Conservation (phyloP, 1,140 invertebrate genomes). For the Trachelipus rathkii region DNA sequence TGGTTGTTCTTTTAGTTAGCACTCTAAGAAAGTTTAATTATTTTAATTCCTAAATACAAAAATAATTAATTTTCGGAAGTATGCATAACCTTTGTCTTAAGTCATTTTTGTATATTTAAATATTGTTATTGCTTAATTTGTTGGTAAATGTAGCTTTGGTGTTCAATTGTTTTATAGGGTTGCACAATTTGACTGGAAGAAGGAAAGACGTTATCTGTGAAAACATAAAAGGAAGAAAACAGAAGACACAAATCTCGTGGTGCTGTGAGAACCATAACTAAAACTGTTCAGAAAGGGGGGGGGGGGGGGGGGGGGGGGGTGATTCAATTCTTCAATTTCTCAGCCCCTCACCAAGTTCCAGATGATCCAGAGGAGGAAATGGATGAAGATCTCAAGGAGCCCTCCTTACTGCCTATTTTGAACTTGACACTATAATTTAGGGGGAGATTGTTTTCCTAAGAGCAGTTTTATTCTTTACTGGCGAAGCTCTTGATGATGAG, state of each 20-base stretch:
- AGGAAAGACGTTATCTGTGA: constrained; percentile 96
- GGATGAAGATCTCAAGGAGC: constrained; percentile 69
- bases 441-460: constrained; percentile 87
- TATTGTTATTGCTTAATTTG: too few species aligned
- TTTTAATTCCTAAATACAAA: too few species aligned
- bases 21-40: too few species aligned
- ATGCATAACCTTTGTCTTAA: too few species aligned
- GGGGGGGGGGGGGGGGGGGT: too few species aligned
- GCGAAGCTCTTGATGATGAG: constrained; percentile 48
- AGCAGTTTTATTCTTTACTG: constrained; percentile 91
- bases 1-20: too few species aligned
- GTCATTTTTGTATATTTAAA: too few species aligned
- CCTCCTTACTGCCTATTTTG: constrained; percentile 85
- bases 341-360: constrained; percentile 65
- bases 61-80: too few species aligned
- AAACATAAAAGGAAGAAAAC: constrained; percentile 96
- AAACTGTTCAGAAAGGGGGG: too few species aligned
- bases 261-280: constrained; percentile 85
- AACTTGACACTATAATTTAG: constrained; percentile 95
- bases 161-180: constrained; percentile 64
- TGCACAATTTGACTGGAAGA: constrained; percentile 90
- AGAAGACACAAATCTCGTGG: constrained; percentile 95
- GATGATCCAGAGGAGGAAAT: constrained; percentile 58
- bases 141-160: too few species aligned
- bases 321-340: constrained; percentile 99